Evolutionary conservation across 1,140 invertebrate species (phyloP).

Genomic region (Tetramorium simillimum): DNA sequence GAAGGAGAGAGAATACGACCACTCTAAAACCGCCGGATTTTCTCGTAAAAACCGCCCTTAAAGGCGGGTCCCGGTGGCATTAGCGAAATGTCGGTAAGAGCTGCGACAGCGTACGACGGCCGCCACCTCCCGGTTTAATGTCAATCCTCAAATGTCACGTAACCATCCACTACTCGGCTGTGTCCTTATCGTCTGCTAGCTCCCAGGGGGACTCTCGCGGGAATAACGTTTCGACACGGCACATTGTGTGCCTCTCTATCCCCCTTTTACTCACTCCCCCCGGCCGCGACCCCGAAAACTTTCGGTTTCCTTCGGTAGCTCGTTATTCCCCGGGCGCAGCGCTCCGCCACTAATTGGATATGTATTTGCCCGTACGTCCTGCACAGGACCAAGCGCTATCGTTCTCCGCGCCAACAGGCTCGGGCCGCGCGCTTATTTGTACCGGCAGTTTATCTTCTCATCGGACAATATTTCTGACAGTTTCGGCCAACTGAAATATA

Average conservation of each 20-base stretch:
- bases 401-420: constrained; percentile 7
- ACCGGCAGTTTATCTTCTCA: constrained; percentile 37
- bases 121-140: constrained; percentile 77
- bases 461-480: constrained; percentile 45
- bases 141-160: constrained; percentile 84
- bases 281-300: constrained; percentile 28
- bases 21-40: constrained; percentile 76
- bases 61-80: constrained; percentile 78
- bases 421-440: constrained; percentile 23
- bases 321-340: constrained; percentile 59
- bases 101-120: constrained; percentile 47
- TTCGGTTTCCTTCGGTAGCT: constrained; percentile 68
- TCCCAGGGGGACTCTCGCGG: constrained; percentile 58
- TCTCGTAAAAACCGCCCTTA: constrained; percentile 80
- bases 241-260: constrained; percentile 53
- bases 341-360: constrained; percentile 68
- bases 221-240: constrained; percentile 74
- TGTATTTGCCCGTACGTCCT: constrained; percentile 57
- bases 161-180: constrained; percentile 73
- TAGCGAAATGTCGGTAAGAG: constrained; percentile 81
- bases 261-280: not conserved
- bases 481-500: constrained; percentile 21
- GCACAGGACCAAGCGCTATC: constrained; percentile 9
- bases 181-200: constrained; percentile 79
- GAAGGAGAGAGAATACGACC: constrained; percentile 58